A percentile compares a stretch with the other conserved stretches of the same genome.
phyloP scores from a whole-genome alignment of 2,113 vertebrate genomes.

The Tragelaphus buxtoni region DNA sequence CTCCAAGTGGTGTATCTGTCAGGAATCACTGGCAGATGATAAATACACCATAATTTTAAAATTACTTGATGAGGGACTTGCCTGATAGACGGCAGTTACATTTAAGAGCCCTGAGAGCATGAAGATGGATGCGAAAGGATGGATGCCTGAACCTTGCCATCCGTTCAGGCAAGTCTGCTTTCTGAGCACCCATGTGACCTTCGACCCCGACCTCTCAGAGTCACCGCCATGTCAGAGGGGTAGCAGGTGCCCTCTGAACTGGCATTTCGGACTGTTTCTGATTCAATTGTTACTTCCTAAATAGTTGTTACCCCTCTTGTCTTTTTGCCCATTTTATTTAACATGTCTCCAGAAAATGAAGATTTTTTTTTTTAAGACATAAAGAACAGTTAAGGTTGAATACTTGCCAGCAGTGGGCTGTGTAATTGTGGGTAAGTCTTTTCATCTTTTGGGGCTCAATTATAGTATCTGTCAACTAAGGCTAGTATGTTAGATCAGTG shows the following conservation, averaged over 20 bases:
- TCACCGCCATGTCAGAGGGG: background rate
- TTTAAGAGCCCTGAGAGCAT: background rate
- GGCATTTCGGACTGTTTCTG: background rate
- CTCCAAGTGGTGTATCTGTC: slow-evolving; percentile 23
- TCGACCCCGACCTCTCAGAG: background rate
- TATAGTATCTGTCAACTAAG: background rate
- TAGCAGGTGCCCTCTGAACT: background rate
- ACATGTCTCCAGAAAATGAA: background rate
- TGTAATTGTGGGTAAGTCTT: background rate
- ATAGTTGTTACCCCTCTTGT: background rate
- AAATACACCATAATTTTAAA: slow-evolving; percentile 45
- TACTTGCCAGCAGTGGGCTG: background rate
- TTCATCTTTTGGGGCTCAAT: background rate
- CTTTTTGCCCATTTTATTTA: background rate
- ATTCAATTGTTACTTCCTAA: slow-evolving; percentile 22
- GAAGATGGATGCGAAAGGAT: background rate
- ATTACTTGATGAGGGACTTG: slow-evolving; percentile 37
- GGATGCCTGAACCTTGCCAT: background rate
- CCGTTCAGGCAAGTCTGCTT: background rate
- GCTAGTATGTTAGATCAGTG: background rate
- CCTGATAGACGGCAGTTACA: background rate
- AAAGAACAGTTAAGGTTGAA: background rate
- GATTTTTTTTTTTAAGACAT: background rate
- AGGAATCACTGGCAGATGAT: slow-evolving; percentile 36
- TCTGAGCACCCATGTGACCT: background rate